A percentile compares a stretch with the other conserved stretches of the same genome.
Conservation (phyloP, 2,888 invertebrate genomes). For the Papilio demoleus region DNA sequence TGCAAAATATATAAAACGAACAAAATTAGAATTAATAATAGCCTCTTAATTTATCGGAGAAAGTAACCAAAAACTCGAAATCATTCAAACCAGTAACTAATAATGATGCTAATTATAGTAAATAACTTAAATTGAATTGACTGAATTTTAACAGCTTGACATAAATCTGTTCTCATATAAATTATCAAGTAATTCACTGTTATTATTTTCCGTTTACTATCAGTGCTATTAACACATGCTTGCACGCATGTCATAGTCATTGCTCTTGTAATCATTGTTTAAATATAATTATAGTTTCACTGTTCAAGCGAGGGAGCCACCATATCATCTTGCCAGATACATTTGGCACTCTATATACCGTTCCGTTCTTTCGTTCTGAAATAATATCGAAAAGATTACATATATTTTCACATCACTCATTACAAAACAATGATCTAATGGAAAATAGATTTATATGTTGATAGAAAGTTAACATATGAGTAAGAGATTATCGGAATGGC, state of each 20-base stretch:
- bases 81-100: background rate
- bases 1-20: background rate
- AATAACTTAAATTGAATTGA: too few species aligned
- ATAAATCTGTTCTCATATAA: background rate
- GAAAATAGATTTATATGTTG: constrained; percentile 12
- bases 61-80: background rate
- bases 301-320: constrained; percentile 10
- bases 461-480: too few species aligned
- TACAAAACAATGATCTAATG: background rate
- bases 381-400: constrained; percentile 26
- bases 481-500: too few species aligned
- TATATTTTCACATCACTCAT: constrained; percentile 21
- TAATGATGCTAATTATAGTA: background rate
- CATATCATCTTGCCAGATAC: constrained; percentile 22
- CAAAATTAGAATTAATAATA: background rate
- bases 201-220: background rate
- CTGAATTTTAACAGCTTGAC: too few species aligned
- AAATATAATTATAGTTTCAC: constrained; percentile 22
- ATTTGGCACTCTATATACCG: constrained; percentile 32
- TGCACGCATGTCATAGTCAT: constrained; percentile 9
- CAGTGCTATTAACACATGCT: constrained; percentile 10
- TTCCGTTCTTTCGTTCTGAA: constrained; percentile 3
- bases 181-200: background rate
- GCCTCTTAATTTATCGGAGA: background rate
- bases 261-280: constrained; percentile 19